phyloP scores from a whole-genome alignment of 2,888 invertebrate species.

The Drosophila yooni region DNA sequence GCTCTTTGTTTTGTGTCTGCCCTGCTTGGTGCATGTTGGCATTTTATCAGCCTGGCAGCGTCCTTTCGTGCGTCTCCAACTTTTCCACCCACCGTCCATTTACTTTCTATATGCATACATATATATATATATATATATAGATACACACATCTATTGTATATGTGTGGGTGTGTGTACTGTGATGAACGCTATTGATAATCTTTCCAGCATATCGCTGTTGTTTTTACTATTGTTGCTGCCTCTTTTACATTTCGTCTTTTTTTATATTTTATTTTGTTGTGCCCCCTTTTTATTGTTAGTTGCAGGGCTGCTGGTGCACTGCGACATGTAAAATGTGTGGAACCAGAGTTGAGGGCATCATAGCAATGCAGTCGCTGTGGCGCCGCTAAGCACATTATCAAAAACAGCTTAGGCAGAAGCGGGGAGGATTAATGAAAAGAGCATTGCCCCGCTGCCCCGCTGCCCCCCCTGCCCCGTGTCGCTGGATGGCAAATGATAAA shows the following conservation, averaged over 20 bases:
- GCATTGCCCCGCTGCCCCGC: conserved; percentile 21
- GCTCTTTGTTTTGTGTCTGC: conserved; percentile 34
- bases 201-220: conserved; percentile 36
- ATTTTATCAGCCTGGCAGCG: conserved; percentile 39
- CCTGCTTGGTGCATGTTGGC: conserved; percentile 32
- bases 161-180: conserved; percentile 15
- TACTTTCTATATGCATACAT: conserved; percentile 15
- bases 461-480: conserved; percentile 14
- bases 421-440: conserved; percentile 27
- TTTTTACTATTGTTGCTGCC: conserved; percentile 25
- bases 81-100: conserved; percentile 24
- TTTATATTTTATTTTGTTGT: neutral
- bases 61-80: conserved; percentile 34
- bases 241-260: conserved; percentile 31
- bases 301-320: conserved; percentile 35
- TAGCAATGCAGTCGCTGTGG: conserved; percentile 17
- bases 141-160: neutral
- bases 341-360: conserved; percentile 25
- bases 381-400: conserved; percentile 47
- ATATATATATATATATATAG: neutral
- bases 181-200: conserved; percentile 72
- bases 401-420: conserved; percentile 31
- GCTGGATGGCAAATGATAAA: conserved; percentile 4
- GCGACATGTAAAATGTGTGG: conserved; percentile 35
- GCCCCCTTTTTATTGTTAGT: conserved; percentile 42